A percentile compares a stretch with the other conserved stretches of the same genome.
Evolutionary conservation across 2,113 vertebrate species (phyloP).

Genomic region (Myxocyprinus asiaticus): DNA sequence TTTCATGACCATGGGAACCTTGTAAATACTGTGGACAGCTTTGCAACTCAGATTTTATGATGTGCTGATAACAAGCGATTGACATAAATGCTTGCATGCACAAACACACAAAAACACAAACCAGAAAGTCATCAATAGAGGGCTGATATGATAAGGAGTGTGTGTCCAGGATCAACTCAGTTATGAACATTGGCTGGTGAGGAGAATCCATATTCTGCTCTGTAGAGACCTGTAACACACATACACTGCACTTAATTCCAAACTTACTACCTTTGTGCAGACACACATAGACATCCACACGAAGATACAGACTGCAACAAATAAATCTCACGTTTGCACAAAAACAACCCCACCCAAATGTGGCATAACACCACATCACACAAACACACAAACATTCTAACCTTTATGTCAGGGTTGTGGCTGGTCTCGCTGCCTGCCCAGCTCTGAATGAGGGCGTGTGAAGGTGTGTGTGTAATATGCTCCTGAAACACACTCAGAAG

Average conservation of each 20-base stretch:
- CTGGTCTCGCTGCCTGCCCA: conserved; percentile 64
- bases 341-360: background rate
- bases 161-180: conserved; percentile 79
- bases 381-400: conserved; percentile 6
- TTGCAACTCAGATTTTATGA: background rate
- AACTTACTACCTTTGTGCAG: too few species aligned
- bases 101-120: conserved; percentile 58
- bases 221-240: conserved; percentile 43
- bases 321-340: background rate
- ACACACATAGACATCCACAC: conserved; percentile 14
- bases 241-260: background rate
- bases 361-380: background rate
- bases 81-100: conserved; percentile 19
- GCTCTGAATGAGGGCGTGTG: conserved; percentile 70
- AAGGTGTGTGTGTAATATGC: conserved; percentile 71
- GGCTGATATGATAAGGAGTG: conserved; percentile 77
- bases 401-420: conserved; percentile 67
- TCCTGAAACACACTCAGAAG: conserved; percentile 75
- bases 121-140: conserved; percentile 79
- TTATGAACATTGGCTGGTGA: conserved; percentile 76
- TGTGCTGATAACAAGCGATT: too few species aligned
- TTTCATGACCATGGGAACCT: too few species aligned
- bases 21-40: too few species aligned
- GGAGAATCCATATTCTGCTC: conserved; percentile 62
- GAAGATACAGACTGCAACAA: conserved; percentile 28